phyloP scores from a whole-genome alignment of 2,797 vertebrate species.

The Poeciliopsis infans region DNA sequence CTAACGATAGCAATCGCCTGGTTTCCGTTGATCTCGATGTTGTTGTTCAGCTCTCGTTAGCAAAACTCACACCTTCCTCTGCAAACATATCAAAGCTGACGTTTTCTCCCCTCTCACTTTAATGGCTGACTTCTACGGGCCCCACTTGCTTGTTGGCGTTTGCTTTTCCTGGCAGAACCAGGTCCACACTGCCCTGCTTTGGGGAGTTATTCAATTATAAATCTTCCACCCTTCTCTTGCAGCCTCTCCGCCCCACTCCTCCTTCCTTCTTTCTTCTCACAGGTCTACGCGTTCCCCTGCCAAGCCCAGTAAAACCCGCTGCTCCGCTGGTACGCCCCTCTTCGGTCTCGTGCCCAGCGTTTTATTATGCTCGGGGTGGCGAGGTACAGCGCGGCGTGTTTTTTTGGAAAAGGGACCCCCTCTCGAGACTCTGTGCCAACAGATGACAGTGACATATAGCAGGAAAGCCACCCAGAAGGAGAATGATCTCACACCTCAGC shows the following conservation, averaged over 20 bases:
- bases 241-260: slow-evolving; percentile 9
- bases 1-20: not conserved
- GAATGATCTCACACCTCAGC: slow-evolving; percentile 83
- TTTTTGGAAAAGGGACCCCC: slow-evolving; percentile 73
- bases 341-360: slow-evolving; percentile 72
- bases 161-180: slow-evolving; percentile 77
- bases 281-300: slow-evolving; percentile 59
- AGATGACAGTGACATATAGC: slow-evolving; percentile 85
- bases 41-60: slow-evolving; percentile 66
- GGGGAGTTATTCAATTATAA: slow-evolving; percentile 81
- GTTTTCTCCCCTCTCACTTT: slow-evolving; percentile 63
- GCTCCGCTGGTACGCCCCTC: slow-evolving; percentile 56
- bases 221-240: slow-evolving; percentile 69
- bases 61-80: slow-evolving; percentile 66
- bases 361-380: slow-evolving; percentile 72
- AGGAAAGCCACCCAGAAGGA: slow-evolving; percentile 85
- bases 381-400: slow-evolving; percentile 61
- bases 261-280: slow-evolving; percentile 54
- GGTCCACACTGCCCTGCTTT: slow-evolving; percentile 69
- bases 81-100: slow-evolving; percentile 50
- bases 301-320: slow-evolving; percentile 73
- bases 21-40: slow-evolving; percentile 20
- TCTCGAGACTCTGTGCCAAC: slow-evolving; percentile 76
- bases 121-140: slow-evolving; percentile 68
- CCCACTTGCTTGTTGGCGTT: slow-evolving; percentile 60